Base-by-base conservation (phyloP, 2,113 vertebrate genomes). In the Channa maculata region DNA sequence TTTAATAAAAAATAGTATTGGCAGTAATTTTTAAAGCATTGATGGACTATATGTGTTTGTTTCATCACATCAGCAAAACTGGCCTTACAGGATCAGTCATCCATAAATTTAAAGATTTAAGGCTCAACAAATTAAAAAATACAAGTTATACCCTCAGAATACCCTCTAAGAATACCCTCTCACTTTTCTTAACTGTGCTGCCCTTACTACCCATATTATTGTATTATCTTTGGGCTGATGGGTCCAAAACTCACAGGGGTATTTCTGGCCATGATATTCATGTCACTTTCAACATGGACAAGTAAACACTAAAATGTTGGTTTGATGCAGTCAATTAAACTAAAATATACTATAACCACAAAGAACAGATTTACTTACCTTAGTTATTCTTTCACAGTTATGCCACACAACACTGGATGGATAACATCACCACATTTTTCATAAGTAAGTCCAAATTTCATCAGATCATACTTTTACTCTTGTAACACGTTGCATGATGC, bases 141-240 rank as follows among this genome's bases (percentile, higher is more conserved):
- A 71, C 68, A 71, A 48, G 51, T 53, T 45, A 15, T 24, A 24
- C 24, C 24, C 24, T 24, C 24, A 24, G 24, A 24, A 24, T 24
- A 24, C 54, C 61, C 41, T 61, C 45, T 79, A n/a, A 24, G 24
- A 24, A 24, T 24, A 24, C 54, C 61, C 41, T 61, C 45, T 79
- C 36, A 15, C 58, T 39, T 51, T 52, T 45, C 48, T n/a, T 3
- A 8, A 53, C 62, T 15, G 48, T 57, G 49, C 24, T 3, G 37
- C 62, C 81, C 65, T 55, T 37, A 75, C 52, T 24, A 41, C 70
- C 61, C 36, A 1, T 79, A 59, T 83, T 87, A 76, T 80, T 63
- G 79, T 88, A 87, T 87, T 63, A 11, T 43, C 70, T 67, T 73
- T 58, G 8, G 60, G 51, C 46, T 46, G 34, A 55, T 46, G 41